Conservation (phyloP, 2,797 vertebrate species). For the Ara ararauna region DNA sequence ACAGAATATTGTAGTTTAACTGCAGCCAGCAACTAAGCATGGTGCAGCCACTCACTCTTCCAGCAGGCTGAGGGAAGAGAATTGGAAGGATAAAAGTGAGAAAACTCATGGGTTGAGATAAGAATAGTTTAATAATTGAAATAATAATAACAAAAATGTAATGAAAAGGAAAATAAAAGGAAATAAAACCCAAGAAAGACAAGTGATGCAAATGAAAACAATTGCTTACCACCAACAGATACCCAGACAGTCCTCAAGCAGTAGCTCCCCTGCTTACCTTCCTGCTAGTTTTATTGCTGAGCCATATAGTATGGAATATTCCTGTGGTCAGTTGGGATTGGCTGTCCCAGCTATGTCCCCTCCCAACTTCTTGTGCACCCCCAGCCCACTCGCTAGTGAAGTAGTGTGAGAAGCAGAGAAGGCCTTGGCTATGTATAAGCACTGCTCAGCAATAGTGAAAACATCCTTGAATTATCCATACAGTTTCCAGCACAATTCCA, state of each 20-base stretch:
- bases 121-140: not conserved
- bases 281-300: not conserved
- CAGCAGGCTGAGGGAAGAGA: not conserved
- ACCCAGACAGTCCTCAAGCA: not conserved
- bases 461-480: not conserved
- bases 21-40: not conserved
- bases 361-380: not conserved
- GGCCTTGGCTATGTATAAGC: not conserved
- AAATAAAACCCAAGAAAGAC: not conserved
- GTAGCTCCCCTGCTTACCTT: not conserved
- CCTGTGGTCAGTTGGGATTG: not conserved
- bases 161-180: not conserved
- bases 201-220: not conserved
- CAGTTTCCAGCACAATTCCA: not conserved
- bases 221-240: not conserved
- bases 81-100: not conserved
- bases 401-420: not conserved
- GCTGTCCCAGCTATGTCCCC: not conserved
- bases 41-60: not conserved
- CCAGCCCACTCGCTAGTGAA: fast-evolving
- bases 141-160: not conserved
- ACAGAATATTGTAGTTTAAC: not conserved
- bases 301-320: not conserved
- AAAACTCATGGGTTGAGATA: not conserved
- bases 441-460: not conserved